These are phyloP conservation scores for Cataglyphis rosenhaueri DNA, from an alignment of 2,888 invertebrate genomes.

Conservation along the genomic window DNA sequence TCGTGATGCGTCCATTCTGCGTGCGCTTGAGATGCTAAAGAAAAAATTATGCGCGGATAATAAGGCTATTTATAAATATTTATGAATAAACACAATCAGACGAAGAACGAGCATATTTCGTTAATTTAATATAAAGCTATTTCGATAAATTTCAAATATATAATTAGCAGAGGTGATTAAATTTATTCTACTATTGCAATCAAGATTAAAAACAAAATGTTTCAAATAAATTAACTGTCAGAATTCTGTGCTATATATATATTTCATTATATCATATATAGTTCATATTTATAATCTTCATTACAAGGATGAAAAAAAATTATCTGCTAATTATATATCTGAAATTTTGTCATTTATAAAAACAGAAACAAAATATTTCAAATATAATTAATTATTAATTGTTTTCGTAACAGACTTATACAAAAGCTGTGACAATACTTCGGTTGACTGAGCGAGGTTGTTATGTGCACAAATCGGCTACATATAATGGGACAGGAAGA, in stretches of 20 bases:
- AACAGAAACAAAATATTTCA: not conserved
- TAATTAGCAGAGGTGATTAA: not conserved
- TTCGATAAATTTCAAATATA: not conserved
- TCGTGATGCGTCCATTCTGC: constrained; percentile 53
- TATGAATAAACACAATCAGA: constrained; percentile 8
- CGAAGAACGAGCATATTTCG: not conserved
- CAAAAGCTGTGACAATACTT: not conserved
- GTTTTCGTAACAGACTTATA: not conserved
- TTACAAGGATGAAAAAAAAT: no score
- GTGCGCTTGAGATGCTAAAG: constrained; percentile 23
- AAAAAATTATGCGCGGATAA: constrained; percentile 6
- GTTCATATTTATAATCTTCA: not conserved
- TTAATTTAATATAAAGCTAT: not conserved
- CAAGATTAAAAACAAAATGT: no score
- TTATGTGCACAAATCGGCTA: constrained; percentile 34
- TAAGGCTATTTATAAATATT: constrained; percentile 25
- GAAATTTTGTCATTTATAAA: no score
- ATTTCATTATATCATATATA: not conserved
- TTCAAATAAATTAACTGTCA: no score
- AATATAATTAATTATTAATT: constrained; percentile 8
- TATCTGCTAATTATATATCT: no score
- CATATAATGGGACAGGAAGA: constrained; percentile 53
- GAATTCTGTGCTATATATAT: not conserved
- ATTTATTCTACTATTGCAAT: not conserved
- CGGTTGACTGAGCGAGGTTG: constrained; percentile 17